A percentile compares a stretch with the other conserved stretches of the same genome.
Conservation (phyloP, 2,888 invertebrate genomes). For the Drosophila kokeensis region DNA sequence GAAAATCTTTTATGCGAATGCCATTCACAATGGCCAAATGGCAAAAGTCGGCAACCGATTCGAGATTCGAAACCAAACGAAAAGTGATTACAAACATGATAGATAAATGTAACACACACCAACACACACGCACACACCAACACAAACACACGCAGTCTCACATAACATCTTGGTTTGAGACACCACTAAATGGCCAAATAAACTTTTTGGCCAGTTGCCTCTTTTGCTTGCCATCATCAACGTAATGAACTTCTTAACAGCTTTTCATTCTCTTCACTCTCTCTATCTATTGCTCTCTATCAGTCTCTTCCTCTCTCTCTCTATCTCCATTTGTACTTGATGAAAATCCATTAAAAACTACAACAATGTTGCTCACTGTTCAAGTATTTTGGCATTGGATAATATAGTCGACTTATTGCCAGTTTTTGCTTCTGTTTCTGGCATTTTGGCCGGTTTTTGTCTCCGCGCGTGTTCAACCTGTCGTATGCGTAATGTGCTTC, state of each 20-base stretch:
- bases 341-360: slow-evolving; percentile 81
- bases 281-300: neutral
- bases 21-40: slow-evolving; percentile 64
- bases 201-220: slow-evolving; percentile 70
- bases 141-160: slow-evolving; percentile 27
- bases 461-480: slow-evolving; percentile 49
- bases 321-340: slow-evolving; percentile 52
- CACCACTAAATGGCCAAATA: slow-evolving; percentile 80
- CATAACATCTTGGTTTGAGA: slow-evolving; percentile 67
- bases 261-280: slow-evolving; percentile 48
- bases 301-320: slow-evolving; percentile 7
- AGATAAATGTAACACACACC: slow-evolving; percentile 68
- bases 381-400: slow-evolving; percentile 24
- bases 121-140: slow-evolving; percentile 20
- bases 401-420: slow-evolving; percentile 7
- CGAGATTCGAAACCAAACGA: slow-evolving; percentile 73
- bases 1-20: slow-evolving; percentile 81
- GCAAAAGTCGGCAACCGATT: slow-evolving; percentile 54
- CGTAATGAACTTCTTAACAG: slow-evolving; percentile 81
- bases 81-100: slow-evolving; percentile 81
- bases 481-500: slow-evolving; percentile 77
- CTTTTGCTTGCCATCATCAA: slow-evolving; percentile 57
- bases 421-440: slow-evolving; percentile 16
- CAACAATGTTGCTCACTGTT: slow-evolving; percentile 64
- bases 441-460: slow-evolving; percentile 28